Base-by-base conservation (phyloP, 53 echinoderm and acorn worm genomes). In the Echinometra lucunter region DNA sequence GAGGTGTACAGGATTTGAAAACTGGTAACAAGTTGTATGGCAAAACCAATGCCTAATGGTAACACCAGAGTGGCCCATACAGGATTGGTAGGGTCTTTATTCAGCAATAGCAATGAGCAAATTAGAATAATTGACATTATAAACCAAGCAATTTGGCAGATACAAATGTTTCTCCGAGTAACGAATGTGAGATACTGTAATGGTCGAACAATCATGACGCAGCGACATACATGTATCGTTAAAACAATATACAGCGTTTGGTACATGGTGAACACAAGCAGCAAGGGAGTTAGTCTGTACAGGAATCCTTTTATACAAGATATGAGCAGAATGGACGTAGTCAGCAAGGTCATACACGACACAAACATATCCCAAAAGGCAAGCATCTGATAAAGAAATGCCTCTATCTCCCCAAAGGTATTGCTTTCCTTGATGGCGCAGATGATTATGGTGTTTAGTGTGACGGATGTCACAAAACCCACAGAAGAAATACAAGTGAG, bases 111-210 rank as follows among this genome's bases (percentile, higher is more conserved):
- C 15, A 72, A 16, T 16, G 72, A 30, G 3, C 1, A 72, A 10
- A 72, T 72, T 11, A 72, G n/a, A 34, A 72, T 72, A 1, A 28
- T 28, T 72, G 72, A 13, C 35, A 12, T 16, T 13, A 72, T 1
- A 72, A 32, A 13, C 72, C 72, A 66, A 66, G 66, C 66, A 66
- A 66, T 72, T 72, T 72, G 72, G 72, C 72, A 32, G 35, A 72
- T 72, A 32, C 4, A 34, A 10, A 72, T 72, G 15, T 34, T 72
- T 72, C 32, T 32, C 32, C 72, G 72, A 6, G 12, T 72, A 15
- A 35, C 30, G 11, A 30, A 72, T 32, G 35, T 16, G 32, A 30
- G 13, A 32, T 72, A 30, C 30, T 30, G 72, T 34, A 72, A 16
- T 34, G 72, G 72, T 72, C 72, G 32, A 13, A 72, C 72, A 72